A percentile compares a stretch with the other conserved stretches of the same genome.
Conservation (phyloP, 2,113 vertebrate genomes). For the Corvus hawaiiensis region DNA sequence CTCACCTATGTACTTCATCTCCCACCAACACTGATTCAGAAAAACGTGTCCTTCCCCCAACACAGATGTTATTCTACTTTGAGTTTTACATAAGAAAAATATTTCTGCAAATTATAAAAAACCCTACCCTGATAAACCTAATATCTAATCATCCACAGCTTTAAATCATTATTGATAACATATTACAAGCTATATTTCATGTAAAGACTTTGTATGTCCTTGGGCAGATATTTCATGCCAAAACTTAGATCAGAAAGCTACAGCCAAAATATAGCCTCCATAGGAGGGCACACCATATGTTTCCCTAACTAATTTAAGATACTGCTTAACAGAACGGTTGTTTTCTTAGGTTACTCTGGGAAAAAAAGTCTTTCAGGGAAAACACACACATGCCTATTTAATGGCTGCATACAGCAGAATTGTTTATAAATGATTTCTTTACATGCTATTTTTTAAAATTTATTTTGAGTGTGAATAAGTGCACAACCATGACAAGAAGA, state of each 20-base stretch:
- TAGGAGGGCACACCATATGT: conserved; percentile 1
- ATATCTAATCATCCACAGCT: neutral
- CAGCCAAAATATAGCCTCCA: neutral
- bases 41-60: neutral
- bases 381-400: neutral
- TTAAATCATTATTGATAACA: neutral
- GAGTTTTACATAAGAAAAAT: neutral
- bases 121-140: neutral
- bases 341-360: neutral
- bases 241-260: neutral
- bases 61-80: neutral
- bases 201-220: neutral
- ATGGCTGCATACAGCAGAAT: neutral
- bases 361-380: neutral
- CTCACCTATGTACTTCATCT: neutral
- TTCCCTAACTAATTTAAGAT: conserved; percentile 16
- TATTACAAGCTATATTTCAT: neutral
- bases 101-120: neutral
- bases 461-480: neutral
- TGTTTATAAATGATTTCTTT: neutral
- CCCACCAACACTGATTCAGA: neutral
- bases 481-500: neutral
- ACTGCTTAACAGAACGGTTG: neutral
- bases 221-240: neutral
- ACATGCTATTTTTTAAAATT: neutral